Conservation (phyloP, 2,113 vertebrate species). For the Nycticryphes semicollaris region DNA sequence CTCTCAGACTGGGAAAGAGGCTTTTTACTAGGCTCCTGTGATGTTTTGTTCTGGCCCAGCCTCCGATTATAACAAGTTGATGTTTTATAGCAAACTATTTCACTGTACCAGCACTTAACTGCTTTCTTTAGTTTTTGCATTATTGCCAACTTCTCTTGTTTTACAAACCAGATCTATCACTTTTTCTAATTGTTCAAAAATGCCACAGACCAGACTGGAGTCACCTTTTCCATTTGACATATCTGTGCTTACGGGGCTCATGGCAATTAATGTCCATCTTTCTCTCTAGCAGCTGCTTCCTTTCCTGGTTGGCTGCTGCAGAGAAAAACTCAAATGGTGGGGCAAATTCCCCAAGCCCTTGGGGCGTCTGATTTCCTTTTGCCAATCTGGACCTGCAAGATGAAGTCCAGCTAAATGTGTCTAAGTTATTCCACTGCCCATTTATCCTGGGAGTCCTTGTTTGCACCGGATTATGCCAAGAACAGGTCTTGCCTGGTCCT, state of each 20-base stretch:
- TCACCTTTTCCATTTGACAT: conserved; percentile 65
- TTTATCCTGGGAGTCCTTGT: conserved; percentile 60
- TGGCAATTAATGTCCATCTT: conserved; percentile 37
- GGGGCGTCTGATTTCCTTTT: conserved; percentile 35
- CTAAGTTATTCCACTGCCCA: conserved; percentile 51
- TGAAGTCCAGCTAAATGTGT: conserved; percentile 16
- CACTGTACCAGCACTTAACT: conserved; percentile 39
- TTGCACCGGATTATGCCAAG: conserved; percentile 45
- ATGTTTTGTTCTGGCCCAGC: conserved; percentile 35
- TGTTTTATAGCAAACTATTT: conserved; percentile 22
- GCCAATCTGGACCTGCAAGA: neutral
- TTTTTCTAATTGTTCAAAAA: conserved; percentile 60
- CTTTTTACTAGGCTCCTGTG: conserved; percentile 41
- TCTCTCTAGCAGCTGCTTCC: conserved; percentile 53
- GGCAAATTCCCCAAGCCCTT: conserved; percentile 6
- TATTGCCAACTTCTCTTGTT: conserved; percentile 62
- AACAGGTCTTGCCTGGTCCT: conserved; percentile 9
- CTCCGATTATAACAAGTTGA: conserved; percentile 15
- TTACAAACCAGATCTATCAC: conserved; percentile 55
- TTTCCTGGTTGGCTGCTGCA: conserved; percentile 16
- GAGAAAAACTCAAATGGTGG: neutral
- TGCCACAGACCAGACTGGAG: conserved; percentile 40
- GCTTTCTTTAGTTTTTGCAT: conserved; percentile 35
- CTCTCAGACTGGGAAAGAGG: neutral
- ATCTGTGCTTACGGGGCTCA: neutral